Conservation (phyloP, 92 coral and sea anemone genomes). For the Phymanthus crucifer region DNA sequence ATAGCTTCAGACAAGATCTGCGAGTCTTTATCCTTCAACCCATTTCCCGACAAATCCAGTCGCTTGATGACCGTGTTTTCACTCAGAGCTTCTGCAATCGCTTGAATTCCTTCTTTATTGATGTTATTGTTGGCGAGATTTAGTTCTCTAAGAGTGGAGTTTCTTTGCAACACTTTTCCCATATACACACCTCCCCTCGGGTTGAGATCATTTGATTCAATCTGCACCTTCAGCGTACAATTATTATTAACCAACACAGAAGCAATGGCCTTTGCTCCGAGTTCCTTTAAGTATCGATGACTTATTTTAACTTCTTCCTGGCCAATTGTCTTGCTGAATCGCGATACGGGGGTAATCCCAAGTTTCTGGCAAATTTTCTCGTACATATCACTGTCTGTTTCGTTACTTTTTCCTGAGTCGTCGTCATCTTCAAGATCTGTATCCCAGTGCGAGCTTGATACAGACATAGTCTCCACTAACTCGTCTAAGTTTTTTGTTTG, state of each 20-base stretch:
- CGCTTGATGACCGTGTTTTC: constrained; percentile 65
- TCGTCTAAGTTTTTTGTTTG: constrained; percentile 48
- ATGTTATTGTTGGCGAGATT: constrained; percentile 81
- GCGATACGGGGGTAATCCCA: constrained; percentile 77
- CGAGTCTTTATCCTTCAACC: constrained; percentile 81
- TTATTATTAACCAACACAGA: constrained; percentile 54
- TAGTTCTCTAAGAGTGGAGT: constrained; percentile 70
- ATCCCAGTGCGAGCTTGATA: constrained; percentile 83
- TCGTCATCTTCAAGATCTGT: constrained; percentile 75
- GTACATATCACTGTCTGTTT: constrained; percentile 48
- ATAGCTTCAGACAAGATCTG: constrained; percentile 72
- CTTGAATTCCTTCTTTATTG: constrained; percentile 57
- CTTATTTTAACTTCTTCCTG: constrained; percentile 80
- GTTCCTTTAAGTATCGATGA: constrained; percentile 67
- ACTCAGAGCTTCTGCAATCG: constrained; percentile 68
- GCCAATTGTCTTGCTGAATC: constrained; percentile 74
- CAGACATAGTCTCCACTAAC: constrained; percentile 67
- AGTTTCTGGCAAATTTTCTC: constrained; percentile 60
- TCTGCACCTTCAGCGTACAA: constrained; percentile 64
- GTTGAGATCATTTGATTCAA: constrained; percentile 65
- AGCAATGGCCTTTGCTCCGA: constrained; percentile 80
- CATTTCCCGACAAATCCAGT: constrained; percentile 79
- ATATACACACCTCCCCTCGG: constrained; percentile 71
- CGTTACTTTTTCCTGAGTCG: neutral
- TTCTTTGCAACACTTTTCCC: constrained; percentile 63